A percentile compares a stretch with the other conserved stretches of the same genome.
Conservation (phyloP, 2,113 vertebrate genomes). For the Protomyctophum bolini region DNA sequence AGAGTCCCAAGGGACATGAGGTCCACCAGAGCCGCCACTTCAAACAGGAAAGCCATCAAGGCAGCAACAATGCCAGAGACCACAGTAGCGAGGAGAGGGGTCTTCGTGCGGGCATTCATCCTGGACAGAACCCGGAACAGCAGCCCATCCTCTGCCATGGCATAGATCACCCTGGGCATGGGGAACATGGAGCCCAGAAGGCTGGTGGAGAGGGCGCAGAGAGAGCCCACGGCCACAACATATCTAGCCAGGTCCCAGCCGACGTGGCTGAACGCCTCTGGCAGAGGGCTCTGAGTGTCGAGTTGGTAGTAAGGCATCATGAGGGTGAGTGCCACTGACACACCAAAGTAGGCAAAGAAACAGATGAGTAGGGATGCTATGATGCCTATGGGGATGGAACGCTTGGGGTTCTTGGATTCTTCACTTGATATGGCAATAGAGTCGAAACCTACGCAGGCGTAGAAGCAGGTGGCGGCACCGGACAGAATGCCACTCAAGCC, state of each 20-base stretch:
- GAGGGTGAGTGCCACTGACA: constrained; percentile 91
- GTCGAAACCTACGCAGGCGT: constrained; percentile 97
- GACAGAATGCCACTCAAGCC: constrained; percentile 87
- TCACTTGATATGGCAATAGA: constrained; percentile 98
- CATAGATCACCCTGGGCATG: constrained; percentile 96
- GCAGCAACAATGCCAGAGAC: constrained; percentile 88
- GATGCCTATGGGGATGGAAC: constrained; percentile 91
- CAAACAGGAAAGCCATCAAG: constrained; percentile 90
- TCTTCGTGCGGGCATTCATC: constrained; percentile 85
- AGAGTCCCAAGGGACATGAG: constrained; percentile 98
- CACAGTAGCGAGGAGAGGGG: constrained; percentile 87
- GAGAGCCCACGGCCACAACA: constrained; percentile 89
- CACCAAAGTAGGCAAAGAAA: constrained; percentile 93
- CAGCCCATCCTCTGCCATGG: constrained; percentile 95
- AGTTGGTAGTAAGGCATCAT: constrained; percentile 96
- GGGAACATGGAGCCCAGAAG: constrained; percentile 97
- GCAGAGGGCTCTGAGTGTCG: constrained; percentile 87
- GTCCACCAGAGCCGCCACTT: constrained; percentile 91
- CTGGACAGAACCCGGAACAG: constrained; percentile 86
- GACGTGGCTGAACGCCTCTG: constrained; percentile 86
- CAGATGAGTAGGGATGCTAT: constrained; percentile 92
- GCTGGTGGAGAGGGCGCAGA: constrained; percentile 95
- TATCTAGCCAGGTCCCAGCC: constrained; percentile 91
- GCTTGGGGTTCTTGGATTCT: constrained; percentile 93
- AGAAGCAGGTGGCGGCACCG: constrained; percentile 95